Percentiles rank a stretch among this genome's conserved stretches.
Evolutionary conservation across 1,140 invertebrate genomes (phyloP).

Genomic region (Stegodyphus dumicola): DNA sequence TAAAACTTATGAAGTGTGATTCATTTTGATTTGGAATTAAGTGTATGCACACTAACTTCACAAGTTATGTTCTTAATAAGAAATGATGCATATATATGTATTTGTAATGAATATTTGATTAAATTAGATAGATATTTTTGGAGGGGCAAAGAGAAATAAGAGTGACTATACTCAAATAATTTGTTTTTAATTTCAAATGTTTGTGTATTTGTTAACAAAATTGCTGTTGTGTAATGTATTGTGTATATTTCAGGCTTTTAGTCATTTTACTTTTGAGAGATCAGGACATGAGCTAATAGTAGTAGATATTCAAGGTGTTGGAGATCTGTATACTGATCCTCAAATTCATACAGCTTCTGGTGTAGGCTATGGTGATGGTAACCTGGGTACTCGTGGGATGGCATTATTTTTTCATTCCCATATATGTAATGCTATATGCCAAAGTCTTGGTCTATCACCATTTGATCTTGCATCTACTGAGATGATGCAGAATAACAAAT

Average conservation of each 20-base stretch:
- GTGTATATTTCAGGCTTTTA: conserved; percentile 70
- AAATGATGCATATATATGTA: too few relatives aligned
- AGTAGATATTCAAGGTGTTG: conserved; percentile 76
- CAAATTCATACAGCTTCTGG: conserved; percentile 74
- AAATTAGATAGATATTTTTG: too few relatives aligned
- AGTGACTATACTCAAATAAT: too few relatives aligned
- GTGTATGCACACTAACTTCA: too few relatives aligned
- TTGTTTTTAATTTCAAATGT: too few relatives aligned
- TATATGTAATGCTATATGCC: conserved; percentile 73
- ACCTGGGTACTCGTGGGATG: conserved; percentile 74
- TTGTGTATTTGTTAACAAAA: too few relatives aligned
- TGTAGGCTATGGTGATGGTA: conserved; percentile 73
- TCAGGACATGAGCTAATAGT: conserved; percentile 75
- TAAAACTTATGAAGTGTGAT: too few relatives aligned
- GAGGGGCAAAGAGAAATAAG: too few relatives aligned
- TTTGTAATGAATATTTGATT: too few relatives aligned
- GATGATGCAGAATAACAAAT: conserved; percentile 38
- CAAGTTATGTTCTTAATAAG: too few relatives aligned
- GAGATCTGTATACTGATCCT: conserved; percentile 75
- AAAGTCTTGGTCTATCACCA: conserved; percentile 70
- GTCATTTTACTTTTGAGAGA: conserved; percentile 76
- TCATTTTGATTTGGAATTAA: too few relatives aligned
- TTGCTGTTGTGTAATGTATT: background rate
- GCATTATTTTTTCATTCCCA: conserved; percentile 75
- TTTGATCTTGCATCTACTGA: conserved; percentile 72